Percentiles rank a stretch among this genome's conserved stretches.
phyloP scores from a whole-genome alignment of 2,113 vertebrate genomes.

The Dissostichus mawsoni region DNA sequence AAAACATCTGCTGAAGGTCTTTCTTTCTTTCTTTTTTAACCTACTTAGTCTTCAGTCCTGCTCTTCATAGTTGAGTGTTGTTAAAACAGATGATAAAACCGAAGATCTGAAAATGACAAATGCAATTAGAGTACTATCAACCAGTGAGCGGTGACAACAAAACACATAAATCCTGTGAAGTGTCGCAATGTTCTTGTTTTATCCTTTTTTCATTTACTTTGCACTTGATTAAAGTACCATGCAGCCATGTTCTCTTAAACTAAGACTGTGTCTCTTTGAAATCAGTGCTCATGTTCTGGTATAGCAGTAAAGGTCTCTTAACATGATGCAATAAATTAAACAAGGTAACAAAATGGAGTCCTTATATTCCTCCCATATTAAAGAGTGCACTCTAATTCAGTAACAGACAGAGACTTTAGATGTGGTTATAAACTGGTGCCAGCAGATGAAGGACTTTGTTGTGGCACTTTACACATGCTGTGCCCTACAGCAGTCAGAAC shows the following conservation, averaged over 20 bases:
- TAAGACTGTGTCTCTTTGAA: constrained; percentile 4
- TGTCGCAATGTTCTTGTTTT: not conserved
- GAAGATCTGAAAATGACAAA: constrained; percentile 28
- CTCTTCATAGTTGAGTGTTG: not conserved
- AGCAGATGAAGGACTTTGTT: constrained; percentile 60
- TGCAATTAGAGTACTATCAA: not conserved
- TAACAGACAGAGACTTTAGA: constrained; percentile 50
- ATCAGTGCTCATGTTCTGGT: not conserved
- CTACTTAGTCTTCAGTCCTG: not conserved
- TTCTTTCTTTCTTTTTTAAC: constrained; percentile 16
- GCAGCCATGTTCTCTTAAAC: not conserved
- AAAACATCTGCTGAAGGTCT: constrained; percentile 54
- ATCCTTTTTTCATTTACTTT: not conserved
- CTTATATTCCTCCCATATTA: constrained; percentile 47
- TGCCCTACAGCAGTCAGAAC: constrained; percentile 8
- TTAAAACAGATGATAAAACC: constrained; percentile 42
- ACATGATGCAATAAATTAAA: constrained; percentile 41
- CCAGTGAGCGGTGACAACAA: not conserved
- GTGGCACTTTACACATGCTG: constrained; percentile 43
- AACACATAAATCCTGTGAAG: not conserved
- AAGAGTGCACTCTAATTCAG: constrained; percentile 23
- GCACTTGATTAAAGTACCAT: not conserved
- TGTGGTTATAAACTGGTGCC: constrained; percentile 56
- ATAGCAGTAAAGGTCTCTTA: not conserved
- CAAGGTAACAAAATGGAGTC: constrained; percentile 32